These are phyloP conservation scores for Polypedilum vanderplanki DNA, from an alignment of 1,140 invertebrate genomes.

Conservation along the genomic window DNA sequence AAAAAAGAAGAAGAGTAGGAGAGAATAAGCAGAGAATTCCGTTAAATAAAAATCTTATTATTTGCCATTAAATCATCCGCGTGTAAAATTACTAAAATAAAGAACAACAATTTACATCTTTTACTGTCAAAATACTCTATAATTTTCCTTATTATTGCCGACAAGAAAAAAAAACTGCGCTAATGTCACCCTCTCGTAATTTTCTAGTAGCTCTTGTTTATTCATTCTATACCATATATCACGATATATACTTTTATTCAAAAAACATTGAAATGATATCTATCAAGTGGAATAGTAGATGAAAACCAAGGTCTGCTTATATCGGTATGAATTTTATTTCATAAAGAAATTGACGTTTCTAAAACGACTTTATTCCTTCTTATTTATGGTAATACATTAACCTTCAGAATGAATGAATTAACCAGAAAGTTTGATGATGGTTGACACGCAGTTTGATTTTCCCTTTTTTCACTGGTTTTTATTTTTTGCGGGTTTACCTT, in stretches of 20 bases:
- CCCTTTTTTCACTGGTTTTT: background rate
- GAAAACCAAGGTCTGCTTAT: conserved; percentile 9
- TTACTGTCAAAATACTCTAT: no score
- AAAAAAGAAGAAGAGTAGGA: no score
- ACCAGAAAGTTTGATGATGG: background rate
- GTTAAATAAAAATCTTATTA: no score
- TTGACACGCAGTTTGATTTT: conserved; percentile 23
- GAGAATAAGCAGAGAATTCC: no score
- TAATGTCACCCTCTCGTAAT: no score
- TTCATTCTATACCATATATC: background rate
- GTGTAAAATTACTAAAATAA: no score
- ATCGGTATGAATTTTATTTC: background rate
- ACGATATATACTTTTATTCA: background rate
- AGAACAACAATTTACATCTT: no score
- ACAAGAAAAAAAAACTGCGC: no score
- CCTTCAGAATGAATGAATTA: conserved; percentile 27
- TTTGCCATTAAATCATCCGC: no score
- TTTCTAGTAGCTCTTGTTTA: no score
- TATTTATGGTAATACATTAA: conserved; percentile 15
- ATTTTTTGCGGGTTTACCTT: background rate
- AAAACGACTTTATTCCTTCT: background rate
- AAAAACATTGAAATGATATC: conserved; percentile 25
- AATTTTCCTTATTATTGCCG: no score
- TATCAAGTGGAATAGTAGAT: background rate
- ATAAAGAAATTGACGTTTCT: background rate